phyloP scores from a whole-genome alignment of 2,113 vertebrate species.

The Corydoras sp. region DNA sequence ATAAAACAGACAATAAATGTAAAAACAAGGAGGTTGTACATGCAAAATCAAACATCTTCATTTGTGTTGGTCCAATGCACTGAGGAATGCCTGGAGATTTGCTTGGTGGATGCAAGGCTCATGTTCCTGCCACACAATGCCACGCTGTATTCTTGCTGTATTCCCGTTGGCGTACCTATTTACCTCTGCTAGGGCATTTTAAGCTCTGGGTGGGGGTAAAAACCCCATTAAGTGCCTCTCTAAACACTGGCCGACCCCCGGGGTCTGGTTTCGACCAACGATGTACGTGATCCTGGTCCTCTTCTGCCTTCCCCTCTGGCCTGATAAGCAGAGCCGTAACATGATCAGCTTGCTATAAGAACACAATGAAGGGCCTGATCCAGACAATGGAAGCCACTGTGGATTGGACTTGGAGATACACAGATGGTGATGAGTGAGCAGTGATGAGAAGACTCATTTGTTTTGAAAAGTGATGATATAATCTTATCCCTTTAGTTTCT shows the following conservation, averaged over 20 bases:
- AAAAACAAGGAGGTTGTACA: not conserved
- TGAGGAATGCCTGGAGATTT: slow-evolving; percentile 19
- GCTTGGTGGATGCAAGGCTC: slow-evolving; percentile 15
- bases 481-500: not conserved
- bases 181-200: slow-evolving; percentile 21
- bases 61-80: slow-evolving; percentile 8
- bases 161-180: slow-evolving; percentile 9
- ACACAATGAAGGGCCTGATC: slow-evolving; percentile 11
- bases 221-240: slow-evolving; percentile 38
- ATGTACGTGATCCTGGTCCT: slow-evolving; percentile 20
- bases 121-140: slow-evolving; percentile 20
- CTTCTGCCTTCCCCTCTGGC: slow-evolving; percentile 14
- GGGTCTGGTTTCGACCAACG: slow-evolving; percentile 32
- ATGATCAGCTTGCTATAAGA: slow-evolving; percentile 4
- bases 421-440: slow-evolving; percentile 3
- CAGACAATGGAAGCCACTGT: slow-evolving; percentile 36
- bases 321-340: slow-evolving; percentile 22
- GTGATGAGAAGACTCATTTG: not conserved
- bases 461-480: not conserved
- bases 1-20: not conserved
- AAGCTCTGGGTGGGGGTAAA: slow-evolving; percentile 39
- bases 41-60: slow-evolving; percentile 1
- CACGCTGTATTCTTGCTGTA: slow-evolving; percentile 16
- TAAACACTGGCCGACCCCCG: slow-evolving; percentile 22
- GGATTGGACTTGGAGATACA: not conserved